Evolutionary conservation across 1,140 invertebrate genomes (phyloP), one percentile per base, ranked within the genome.

Genomic region (Drosophila nannoptera): DNA sequence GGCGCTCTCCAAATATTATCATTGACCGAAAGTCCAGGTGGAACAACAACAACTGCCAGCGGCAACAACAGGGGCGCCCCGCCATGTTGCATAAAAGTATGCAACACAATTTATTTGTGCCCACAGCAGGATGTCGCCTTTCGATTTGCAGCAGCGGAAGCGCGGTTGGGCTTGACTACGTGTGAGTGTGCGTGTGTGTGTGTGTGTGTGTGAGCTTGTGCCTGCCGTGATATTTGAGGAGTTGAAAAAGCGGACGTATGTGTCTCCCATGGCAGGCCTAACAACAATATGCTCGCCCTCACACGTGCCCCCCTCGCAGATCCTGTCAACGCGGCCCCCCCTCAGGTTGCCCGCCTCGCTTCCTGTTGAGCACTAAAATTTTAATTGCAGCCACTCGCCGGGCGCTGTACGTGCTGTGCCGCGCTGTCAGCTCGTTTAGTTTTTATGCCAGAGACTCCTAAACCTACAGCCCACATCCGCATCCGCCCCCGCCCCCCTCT

Each of bases 321-420:
- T 35, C 6, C 49, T 38, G 40, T 2, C 29, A 16, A 33, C 29
- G 12, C 45, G 7, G 35, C n/a, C 7, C 35, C 12, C 5, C 12
- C 14, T 14, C 11, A 7, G 6, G 40, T 14, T 22, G 3, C 22
- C 12, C 40, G n/a, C n/a, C 6, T 16, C 48, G 55, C 74, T 32
- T 35, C 42, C 48, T 42, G 59, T 32, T 49, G 75, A 76, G 72
- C 69, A 80, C 66, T 84, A 86, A 80, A 86, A 84, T 86, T 84
- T 84, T 84, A 84, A 84, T 84, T 84, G 80, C 80, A 86, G 73
- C 61, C 58, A 83, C 76, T 84, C 73, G 54, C 62, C 65, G 40
- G 40, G 66, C 59, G 78, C 22, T 22, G 22, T 83, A 82, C 80
- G 80, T 86, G 77, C 74, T 73, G 65, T 62, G 56, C 73, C 43